Percentiles rank a stretch among this genome's conserved stretches.
phyloP scores from a whole-genome alignment of 1,140 invertebrate species.

The Leptoteleia sp. region DNA sequence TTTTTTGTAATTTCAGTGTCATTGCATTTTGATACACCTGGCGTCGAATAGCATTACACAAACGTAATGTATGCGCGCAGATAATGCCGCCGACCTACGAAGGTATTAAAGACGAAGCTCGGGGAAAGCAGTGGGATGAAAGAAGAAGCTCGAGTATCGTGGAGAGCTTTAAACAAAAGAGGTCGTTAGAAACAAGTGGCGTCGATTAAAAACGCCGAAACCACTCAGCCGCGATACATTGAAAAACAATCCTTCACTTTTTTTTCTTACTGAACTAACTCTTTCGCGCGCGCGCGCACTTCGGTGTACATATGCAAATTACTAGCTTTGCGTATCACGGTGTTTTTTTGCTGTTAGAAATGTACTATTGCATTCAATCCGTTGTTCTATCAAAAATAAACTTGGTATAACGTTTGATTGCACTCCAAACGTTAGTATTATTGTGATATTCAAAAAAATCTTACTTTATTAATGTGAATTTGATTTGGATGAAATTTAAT shows the following conservation, averaged over 20 bases:
- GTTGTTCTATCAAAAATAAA: too few relatives aligned
- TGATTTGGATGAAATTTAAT: too few relatives aligned
- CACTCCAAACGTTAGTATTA: too few relatives aligned
- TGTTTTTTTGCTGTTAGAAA: too few relatives aligned
- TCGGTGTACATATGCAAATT: too few relatives aligned
- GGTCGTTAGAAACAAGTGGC: slow-evolving; percentile 79
- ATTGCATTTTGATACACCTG: slow-evolving; percentile 47
- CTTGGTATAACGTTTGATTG: too few relatives aligned
- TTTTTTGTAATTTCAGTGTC: slow-evolving; percentile 34
- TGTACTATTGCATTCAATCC: too few relatives aligned
- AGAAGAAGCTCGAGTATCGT: slow-evolving; percentile 58
- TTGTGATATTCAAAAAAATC: too few relatives aligned
- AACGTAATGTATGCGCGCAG: slow-evolving; percentile 46
- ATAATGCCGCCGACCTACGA: slow-evolving; percentile 27
- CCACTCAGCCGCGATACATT: slow-evolving; percentile 54
- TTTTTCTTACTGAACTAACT: slow-evolving; percentile 44
- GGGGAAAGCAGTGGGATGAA: slow-evolving; percentile 48
- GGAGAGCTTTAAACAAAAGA: slow-evolving; percentile 75
- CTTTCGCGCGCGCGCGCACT: slow-evolving; percentile 1
- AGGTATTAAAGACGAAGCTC: slow-evolving; percentile 47
- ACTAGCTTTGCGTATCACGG: too few relatives aligned
- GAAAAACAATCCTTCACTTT: slow-evolving; percentile 55
- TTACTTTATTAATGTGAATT: too few relatives aligned
- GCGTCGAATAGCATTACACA: slow-evolving; percentile 21
- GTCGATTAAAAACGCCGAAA: slow-evolving; percentile 76